These are phyloP conservation scores for Cheilinus undulatus DNA, from an alignment of 2,113 vertebrate species.

Conservation along the genomic window DNA sequence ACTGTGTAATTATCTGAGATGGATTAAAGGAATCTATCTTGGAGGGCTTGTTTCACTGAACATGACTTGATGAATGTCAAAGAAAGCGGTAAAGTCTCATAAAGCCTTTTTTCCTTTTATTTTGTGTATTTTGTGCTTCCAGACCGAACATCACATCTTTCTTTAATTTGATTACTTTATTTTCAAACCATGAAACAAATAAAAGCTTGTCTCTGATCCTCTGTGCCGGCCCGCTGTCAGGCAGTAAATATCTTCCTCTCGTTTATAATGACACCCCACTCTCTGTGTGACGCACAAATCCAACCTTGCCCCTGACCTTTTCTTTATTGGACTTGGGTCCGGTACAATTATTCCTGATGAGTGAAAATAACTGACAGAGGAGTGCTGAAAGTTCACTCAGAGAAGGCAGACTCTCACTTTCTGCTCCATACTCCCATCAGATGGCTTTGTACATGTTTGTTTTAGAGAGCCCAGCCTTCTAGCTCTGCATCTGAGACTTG, in stretches of 20 bases:
- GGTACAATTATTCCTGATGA: constrained; percentile 58
- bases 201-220: neutral
- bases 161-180: neutral
- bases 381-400: constrained; percentile 33
- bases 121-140: neutral
- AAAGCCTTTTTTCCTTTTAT: neutral
- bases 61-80: neutral
- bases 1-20: constrained; percentile 10
- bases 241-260: neutral
- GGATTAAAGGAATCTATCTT: neutral
- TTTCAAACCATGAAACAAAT: constrained; percentile 11
- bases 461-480: constrained; percentile 40
- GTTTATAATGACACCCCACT: constrained; percentile 52
- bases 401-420: constrained; percentile 39
- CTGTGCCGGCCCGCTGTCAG: neutral
- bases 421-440: constrained; percentile 33
- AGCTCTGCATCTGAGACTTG: constrained; percentile 23
- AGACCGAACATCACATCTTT: neutral
- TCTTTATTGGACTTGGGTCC: constrained; percentile 60
- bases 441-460: constrained; percentile 51
- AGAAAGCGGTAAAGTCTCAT: constrained; percentile 13
- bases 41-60: constrained; percentile 12
- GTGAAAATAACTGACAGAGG: constrained; percentile 51
- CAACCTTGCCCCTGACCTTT: constrained; percentile 41
- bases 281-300: constrained; percentile 41